Conservation (phyloP, 2,113 vertebrate species). For the Burhinus oedicnemus region DNA sequence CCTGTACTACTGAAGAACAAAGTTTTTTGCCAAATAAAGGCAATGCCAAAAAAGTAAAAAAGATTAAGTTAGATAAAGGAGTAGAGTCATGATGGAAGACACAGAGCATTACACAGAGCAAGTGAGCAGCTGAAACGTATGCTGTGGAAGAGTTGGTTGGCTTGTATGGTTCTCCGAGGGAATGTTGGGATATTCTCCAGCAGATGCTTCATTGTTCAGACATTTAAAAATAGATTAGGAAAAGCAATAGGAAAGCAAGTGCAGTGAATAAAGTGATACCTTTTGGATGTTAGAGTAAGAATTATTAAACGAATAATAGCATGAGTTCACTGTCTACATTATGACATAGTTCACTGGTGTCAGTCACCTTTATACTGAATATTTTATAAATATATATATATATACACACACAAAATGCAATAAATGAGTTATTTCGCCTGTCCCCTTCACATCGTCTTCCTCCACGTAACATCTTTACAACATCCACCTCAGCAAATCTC, state of each 20-base stretch:
- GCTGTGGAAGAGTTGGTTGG: not conserved
- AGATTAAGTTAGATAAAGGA: not conserved
- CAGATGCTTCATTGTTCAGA: conserved; percentile 9
- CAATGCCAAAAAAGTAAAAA: not conserved
- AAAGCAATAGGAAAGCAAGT: not conserved
- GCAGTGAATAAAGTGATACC: not conserved
- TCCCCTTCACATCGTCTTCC: not conserved
- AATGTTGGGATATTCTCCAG: conserved; percentile 10
- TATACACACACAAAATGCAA: not conserved
- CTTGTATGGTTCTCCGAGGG: not conserved
- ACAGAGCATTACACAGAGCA: not conserved
- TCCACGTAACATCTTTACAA: not conserved
- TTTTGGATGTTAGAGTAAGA: not conserved
- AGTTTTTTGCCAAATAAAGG: not conserved
- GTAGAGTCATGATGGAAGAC: not conserved
- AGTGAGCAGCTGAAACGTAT: not conserved
- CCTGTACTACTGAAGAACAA: not conserved
- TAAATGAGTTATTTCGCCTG: not conserved
- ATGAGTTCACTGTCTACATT: not conserved
- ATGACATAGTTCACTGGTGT: not conserved
- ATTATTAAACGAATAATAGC: not conserved
- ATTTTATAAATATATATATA: not conserved
- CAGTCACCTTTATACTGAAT: not conserved
- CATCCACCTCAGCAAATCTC: not conserved
- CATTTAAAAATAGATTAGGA: conserved; percentile 5